Conservation (phyloP, 2,888 invertebrate genomes). For the Fissipunctia ypsillon region DNA sequence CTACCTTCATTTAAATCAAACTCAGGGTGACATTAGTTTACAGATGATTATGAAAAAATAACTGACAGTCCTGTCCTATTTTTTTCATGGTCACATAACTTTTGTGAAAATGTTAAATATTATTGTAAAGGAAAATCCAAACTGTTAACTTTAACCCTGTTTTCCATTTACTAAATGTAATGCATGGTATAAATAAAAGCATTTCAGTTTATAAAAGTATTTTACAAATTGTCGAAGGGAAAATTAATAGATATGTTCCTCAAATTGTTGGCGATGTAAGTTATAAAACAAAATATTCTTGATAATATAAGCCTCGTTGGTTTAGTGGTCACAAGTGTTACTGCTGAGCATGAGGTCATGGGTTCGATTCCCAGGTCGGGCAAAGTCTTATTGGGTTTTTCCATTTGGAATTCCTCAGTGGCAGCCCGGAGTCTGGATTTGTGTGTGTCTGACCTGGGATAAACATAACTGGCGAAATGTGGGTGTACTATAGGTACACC, state of each 20-base stretch:
- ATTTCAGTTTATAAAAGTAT: no score
- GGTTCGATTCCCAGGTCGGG: no score
- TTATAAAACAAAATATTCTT: not conserved
- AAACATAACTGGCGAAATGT: no score
- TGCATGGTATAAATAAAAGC: not conserved
- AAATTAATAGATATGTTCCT: not conserved
- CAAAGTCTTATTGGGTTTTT: no score
- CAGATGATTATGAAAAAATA: not conserved
- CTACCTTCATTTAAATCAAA: no score
- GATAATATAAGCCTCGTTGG: no score
- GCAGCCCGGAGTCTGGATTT: no score
- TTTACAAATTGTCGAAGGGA: slow-evolving; percentile 5
- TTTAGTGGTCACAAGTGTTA: no score
- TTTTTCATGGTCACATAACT: not conserved
- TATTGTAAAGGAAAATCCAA: not conserved
- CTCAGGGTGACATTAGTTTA: not conserved
- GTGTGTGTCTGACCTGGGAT: no score
- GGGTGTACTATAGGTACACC: no score
- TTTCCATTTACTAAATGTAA: not conserved
- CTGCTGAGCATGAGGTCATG: no score
- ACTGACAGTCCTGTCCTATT: not conserved
- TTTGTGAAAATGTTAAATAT: not conserved
- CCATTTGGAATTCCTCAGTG: no score
- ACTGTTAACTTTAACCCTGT: not conserved
- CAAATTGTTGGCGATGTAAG: not conserved